Conservation (phyloP, 2,888 invertebrate species). For the Cephus pygmeus region DNA sequence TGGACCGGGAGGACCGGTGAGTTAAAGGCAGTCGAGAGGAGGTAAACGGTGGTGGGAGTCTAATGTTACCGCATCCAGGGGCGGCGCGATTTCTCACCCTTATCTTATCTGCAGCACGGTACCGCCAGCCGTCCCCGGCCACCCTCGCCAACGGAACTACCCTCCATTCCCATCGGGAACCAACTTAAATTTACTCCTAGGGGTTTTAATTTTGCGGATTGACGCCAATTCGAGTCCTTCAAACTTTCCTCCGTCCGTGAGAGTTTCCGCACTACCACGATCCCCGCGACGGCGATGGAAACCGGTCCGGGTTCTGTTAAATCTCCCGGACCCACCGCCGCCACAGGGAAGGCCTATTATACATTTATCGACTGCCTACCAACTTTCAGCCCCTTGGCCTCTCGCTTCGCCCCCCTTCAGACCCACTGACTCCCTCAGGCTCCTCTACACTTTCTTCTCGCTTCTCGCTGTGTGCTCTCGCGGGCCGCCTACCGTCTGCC, state of each 20-base stretch:
- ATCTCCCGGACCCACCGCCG: constrained; percentile 1
- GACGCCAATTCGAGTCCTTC: constrained; percentile 30
- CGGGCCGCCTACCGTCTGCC: background rate
- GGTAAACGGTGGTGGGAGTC: constrained; percentile 19
- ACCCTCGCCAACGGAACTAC: constrained; percentile 10
- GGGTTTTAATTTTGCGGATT: constrained; percentile 53
- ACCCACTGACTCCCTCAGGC: background rate
- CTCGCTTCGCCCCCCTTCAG: background rate
- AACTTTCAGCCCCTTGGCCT: constrained; percentile 13
- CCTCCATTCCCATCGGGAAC: constrained; percentile 21
- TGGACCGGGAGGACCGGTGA: constrained; percentile 3
- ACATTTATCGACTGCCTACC: constrained; percentile 21
- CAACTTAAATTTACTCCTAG: constrained; percentile 49
- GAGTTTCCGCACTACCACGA: background rate
- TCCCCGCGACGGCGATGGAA: background rate
- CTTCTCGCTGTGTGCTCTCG: background rate
- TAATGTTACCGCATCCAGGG: constrained; percentile 47
- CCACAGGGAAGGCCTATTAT: constrained; percentile 16
- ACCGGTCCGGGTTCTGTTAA: background rate
- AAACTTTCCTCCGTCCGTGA: constrained; percentile 4
- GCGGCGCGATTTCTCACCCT: constrained; percentile 61
- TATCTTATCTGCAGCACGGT: constrained; percentile 54
- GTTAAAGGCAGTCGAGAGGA: constrained; percentile 6
- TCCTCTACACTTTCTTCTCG: background rate
- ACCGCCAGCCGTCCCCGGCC: constrained; percentile 18